Evolutionary conservation across 1,140 invertebrate genomes (phyloP), one percentile per base, ranked within the genome.

Genomic region (Cydia amplana): DNA sequence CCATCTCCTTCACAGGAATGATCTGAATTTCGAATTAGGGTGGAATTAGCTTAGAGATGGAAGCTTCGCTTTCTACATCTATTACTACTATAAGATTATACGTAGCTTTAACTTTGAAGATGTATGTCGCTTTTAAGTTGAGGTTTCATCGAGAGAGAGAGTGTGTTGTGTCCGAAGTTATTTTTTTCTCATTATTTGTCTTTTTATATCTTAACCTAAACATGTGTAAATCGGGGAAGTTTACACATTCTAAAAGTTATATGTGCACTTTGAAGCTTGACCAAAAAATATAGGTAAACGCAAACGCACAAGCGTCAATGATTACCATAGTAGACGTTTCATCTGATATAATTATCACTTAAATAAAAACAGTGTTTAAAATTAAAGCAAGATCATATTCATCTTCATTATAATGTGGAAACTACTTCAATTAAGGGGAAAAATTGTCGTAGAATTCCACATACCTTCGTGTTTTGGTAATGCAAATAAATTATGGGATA

Each of bases 181-280:
- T 74, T 83, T 80, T 72, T 70, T 43, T 79, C 77, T 75, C 77
- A 74, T 79, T 77, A 83, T 84, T 73, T 79, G 16, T 82, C 82
- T 73, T 78, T 43, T 63, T 79, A 77, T 87, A 90, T 79, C 80
- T 84, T 82, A 80, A 23, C 82, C 81, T 73, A 73, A 77, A 75
- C 46, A 73, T 90, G 88, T 92, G 91, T 92, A 91, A 91, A 86
- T 75, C 73, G 91, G 91, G 91, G 91, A 92, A 92, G 85, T 92
- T 92, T 91, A 92, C 91, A 92, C 89, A 89, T 46, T 28, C n/a
- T 82, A 77, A 65, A 82, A 74, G 75, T 83, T 82, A 76, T 89
- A 90, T 84, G 85, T 85, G 87, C 89, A 91, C 89, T 77, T 80
- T 76, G 82, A 83, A 85, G 89, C 89, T 91, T 82, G 87, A 91